Percentiles rank a stretch among this genome's conserved stretches.
phyloP scores from a whole-genome alignment of 2,113 vertebrate genomes.

The Archocentrus centrarchus region DNA sequence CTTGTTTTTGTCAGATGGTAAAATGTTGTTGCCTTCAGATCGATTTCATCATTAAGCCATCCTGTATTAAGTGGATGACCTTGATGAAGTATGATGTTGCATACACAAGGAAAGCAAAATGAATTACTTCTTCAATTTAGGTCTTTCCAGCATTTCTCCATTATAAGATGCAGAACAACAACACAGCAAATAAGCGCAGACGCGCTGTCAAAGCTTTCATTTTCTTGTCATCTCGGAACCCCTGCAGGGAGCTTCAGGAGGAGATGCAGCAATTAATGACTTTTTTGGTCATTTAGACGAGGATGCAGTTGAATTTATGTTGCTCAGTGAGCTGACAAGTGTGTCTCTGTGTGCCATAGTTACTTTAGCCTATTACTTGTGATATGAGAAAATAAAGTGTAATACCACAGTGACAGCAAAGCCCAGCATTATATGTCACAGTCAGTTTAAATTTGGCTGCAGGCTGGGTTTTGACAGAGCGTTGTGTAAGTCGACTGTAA shows the following conservation, averaged over 20 bases:
- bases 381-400: slow-evolving; percentile 47
- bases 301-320: slow-evolving; percentile 47
- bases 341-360: slow-evolving; percentile 31
- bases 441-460: slow-evolving; percentile 31
- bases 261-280: slow-evolving; percentile 63
- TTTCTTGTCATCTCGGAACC: slow-evolving; percentile 71
- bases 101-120: slow-evolving; percentile 65
- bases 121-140: slow-evolving; percentile 71
- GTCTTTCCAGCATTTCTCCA: slow-evolving; percentile 45
- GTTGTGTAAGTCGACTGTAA: neutral
- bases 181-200: slow-evolving; percentile 67
- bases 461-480: neutral
- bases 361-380: slow-evolving; percentile 51
- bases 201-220: slow-evolving; percentile 70
- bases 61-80: slow-evolving; percentile 47
- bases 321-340: slow-evolving; percentile 46
- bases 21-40: slow-evolving; percentile 50
- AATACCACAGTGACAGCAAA: slow-evolving; percentile 23
- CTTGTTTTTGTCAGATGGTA: slow-evolving; percentile 50
- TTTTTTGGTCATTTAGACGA: slow-evolving; percentile 67
- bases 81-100: slow-evolving; percentile 71
- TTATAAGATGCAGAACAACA: slow-evolving; percentile 63
- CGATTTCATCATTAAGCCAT: slow-evolving; percentile 32
- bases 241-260: slow-evolving; percentile 59
- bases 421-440: slow-evolving; percentile 28